Percentiles rank a stretch among this genome's conserved stretches.
These are phyloP conservation scores for Cacatua alba DNA, from an alignment of 2,113 vertebrate genomes.

Conservation along the genomic window DNA sequence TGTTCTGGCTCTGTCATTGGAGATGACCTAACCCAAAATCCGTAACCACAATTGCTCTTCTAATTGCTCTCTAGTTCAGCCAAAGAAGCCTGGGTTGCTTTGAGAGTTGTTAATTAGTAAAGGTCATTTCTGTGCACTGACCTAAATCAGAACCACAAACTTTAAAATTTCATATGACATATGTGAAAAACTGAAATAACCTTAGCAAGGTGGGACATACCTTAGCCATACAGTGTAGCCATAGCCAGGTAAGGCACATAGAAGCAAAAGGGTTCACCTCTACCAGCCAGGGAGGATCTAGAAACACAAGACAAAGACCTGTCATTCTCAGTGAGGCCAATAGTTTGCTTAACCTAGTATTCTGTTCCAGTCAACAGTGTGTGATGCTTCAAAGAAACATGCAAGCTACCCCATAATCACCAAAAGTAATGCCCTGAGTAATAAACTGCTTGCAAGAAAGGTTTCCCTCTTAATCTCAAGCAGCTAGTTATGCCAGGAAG, in stretches of 20 bases:
- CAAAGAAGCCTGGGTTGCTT: not conserved
- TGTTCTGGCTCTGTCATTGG: not conserved
- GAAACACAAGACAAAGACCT: not conserved
- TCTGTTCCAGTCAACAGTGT: not conserved
- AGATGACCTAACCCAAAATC: not conserved
- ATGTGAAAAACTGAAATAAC: not conserved
- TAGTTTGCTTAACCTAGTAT: not conserved
- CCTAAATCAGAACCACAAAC: not conserved
- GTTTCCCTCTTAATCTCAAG: not conserved
- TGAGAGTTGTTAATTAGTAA: not conserved
- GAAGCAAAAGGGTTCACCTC: not conserved
- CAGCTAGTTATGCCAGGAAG: not conserved
- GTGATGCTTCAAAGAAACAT: not conserved
- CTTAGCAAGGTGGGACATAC: not conserved
- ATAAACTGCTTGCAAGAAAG: not conserved
- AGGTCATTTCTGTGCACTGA: not conserved
- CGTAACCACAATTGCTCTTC: not conserved
- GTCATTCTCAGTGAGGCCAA: not conserved
- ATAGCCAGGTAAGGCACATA: accelerated
- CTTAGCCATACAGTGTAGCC: not conserved
- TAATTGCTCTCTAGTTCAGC: not conserved
- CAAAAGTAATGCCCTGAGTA: not conserved
- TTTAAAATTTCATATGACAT: not conserved
- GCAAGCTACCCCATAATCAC: not conserved
- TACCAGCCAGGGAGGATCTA: not conserved